These are phyloP conservation scores for Nowickia ferox DNA, from an alignment of 2,888 invertebrate species.

Conservation along the genomic window DNA sequence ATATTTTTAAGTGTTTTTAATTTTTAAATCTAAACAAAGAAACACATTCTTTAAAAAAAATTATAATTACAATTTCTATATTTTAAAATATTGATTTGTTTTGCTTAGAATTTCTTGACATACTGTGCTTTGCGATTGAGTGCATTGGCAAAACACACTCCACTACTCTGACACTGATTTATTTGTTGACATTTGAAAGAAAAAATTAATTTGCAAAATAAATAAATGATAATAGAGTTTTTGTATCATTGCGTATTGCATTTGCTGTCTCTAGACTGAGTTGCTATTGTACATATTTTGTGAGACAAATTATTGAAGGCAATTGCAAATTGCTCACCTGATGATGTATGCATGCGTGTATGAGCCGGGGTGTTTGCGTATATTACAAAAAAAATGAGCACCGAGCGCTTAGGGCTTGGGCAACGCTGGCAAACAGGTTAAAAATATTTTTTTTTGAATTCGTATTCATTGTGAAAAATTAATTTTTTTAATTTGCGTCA, in stretches of 20 bases:
- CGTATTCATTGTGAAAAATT: too few species aligned
- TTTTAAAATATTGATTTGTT: too few species aligned
- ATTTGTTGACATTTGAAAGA: background rate
- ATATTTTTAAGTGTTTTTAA: too few species aligned
- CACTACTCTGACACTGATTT: conserved; percentile 15
- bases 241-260: background rate
- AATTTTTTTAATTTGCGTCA: too few species aligned
- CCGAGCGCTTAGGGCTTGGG: too few species aligned
- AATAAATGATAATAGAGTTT: conserved; percentile 20
- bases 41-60: too few species aligned
- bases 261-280: background rate
- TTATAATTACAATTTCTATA: too few species aligned
- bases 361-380: background rate
- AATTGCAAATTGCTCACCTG: conserved; percentile 38
- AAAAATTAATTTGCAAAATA: background rate
- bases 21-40: too few species aligned
- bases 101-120: too few species aligned
- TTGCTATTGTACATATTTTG: conserved; percentile 16
- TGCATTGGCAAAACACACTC: background rate
- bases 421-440: too few species aligned
- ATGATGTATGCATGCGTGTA: background rate
- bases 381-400: background rate
- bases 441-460: too few species aligned
- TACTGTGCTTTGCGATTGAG: too few species aligned
- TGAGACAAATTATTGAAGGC: conserved; percentile 18